Evolutionary conservation across 2,888 invertebrate species (phyloP).

Genomic region (Lomographa bimaculata): DNA sequence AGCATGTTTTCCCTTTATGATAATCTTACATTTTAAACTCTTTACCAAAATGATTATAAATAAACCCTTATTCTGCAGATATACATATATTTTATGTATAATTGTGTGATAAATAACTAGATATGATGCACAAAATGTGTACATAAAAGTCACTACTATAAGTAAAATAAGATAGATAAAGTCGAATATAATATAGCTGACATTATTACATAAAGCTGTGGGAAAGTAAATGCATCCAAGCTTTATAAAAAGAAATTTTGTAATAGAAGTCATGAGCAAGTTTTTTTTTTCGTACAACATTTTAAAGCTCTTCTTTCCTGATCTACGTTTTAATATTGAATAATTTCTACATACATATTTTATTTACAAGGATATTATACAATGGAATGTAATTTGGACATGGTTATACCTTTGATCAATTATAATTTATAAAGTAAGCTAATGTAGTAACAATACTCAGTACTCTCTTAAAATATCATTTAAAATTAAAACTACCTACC

Average conservation of each 20-base stretch:
- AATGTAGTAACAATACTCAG: slow-evolving; percentile 66
- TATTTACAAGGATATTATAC: slow-evolving; percentile 68
- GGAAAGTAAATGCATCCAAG: too few species aligned
- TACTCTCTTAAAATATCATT: slow-evolving; percentile 64
- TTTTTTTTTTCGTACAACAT: slow-evolving; percentile 62
- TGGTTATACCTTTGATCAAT: slow-evolving; percentile 62
- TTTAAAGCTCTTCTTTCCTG: slow-evolving; percentile 73
- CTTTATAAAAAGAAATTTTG: slow-evolving; percentile 38
- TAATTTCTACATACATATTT: slow-evolving; percentile 27
- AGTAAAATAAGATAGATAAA: too few species aligned
- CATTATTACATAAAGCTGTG: too few species aligned
- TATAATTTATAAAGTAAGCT: slow-evolving; percentile 55
- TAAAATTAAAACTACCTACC: slow-evolving; percentile 42
- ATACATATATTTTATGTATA: too few species aligned
- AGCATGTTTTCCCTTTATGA: too few species aligned
- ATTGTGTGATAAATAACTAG: too few species aligned
- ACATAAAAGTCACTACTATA: too few species aligned
- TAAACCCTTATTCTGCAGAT: too few species aligned
- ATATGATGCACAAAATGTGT: too few species aligned
- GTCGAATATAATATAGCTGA: too few species aligned
- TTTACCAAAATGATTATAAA: too few species aligned
- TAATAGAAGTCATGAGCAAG: slow-evolving; percentile 70
- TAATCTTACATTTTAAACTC: too few species aligned
- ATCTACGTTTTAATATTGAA: slow-evolving; percentile 22
- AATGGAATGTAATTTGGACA: slow-evolving; percentile 81